Conservation (phyloP, 2,888 invertebrate species). For the Cistogaster globosa region DNA sequence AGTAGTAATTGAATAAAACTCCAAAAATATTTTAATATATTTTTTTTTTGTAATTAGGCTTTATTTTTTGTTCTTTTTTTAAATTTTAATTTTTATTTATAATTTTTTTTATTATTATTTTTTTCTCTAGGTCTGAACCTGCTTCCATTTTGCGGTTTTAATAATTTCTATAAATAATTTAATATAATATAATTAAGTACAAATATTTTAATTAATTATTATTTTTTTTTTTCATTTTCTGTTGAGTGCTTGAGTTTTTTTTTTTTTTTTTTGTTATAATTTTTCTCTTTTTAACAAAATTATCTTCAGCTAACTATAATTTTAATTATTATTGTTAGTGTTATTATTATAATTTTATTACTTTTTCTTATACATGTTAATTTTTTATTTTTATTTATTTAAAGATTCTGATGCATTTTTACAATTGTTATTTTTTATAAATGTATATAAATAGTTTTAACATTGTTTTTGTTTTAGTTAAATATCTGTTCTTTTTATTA, state of each 20-base stretch:
- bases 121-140: conserved; percentile 56
- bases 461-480: conserved; percentile 31
- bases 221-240: conserved; percentile 1
- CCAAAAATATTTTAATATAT: neutral
- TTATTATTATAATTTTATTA: neutral
- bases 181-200: conserved; percentile 70
- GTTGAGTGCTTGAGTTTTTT: conserved; percentile 69
- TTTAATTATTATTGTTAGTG: conserved; percentile 34
- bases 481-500: conserved; percentile 13
- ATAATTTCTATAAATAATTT: conserved; percentile 72
- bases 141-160: conserved; percentile 44
- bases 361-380: conserved; percentile 17
- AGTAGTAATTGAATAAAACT: conserved; percentile 25
- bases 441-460: conserved; percentile 71
- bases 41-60: conserved; percentile 64
- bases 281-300: conserved; percentile 70
- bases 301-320: conserved; percentile 75
- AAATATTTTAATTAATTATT: conserved; percentile 62
- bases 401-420: conserved; percentile 41
- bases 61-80: conserved; percentile 55
- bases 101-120: conserved; percentile 52
- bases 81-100: conserved; percentile 63
- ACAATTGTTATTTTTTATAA: conserved; percentile 49
- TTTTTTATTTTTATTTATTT: conserved; percentile 34
- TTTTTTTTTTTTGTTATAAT: conserved; percentile 55